Evolutionary conservation across 1,140 invertebrate genomes (phyloP).

Genomic region (Luehdorfia chinensis): DNA sequence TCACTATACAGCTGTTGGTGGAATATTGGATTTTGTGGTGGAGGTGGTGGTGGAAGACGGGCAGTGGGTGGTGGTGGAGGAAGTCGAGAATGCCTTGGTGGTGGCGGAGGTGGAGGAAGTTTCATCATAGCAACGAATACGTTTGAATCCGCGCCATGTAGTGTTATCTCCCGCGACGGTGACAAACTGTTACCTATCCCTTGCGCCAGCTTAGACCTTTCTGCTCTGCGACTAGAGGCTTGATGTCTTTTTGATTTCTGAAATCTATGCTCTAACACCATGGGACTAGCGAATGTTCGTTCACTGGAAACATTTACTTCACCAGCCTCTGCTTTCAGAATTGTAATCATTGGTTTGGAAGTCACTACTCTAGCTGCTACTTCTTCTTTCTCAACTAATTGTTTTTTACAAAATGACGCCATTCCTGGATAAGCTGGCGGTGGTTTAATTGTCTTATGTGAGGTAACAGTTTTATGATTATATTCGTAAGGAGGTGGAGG

Average conservation of each 20-base stretch:
- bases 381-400: conserved; percentile 76
- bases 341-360: conserved; percentile 82
- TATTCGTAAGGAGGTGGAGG: conserved; percentile 69
- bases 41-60: conserved; percentile 78
- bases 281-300: conserved; percentile 68
- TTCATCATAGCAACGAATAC: conserved; percentile 80
- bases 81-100: conserved; percentile 73
- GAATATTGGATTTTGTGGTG: conserved; percentile 88
- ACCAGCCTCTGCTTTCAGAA: conserved; percentile 82
- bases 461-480: conserved; percentile 61
- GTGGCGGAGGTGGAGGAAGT: conserved; percentile 75
- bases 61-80: conserved; percentile 77
- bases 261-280: conserved; percentile 67
- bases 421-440: conserved; percentile 60
- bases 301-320: conserved; percentile 60
- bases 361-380: conserved; percentile 82
- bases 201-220: conserved; percentile 61
- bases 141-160: conserved; percentile 66
- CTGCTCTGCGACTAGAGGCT: conserved; percentile 63
- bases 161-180: conserved; percentile 50
- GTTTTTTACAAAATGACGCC: conserved; percentile 30
- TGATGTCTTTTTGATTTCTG: conserved; percentile 70
- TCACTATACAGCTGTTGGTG: conserved; percentile 92
- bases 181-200: conserved; percentile 55
- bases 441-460: conserved; percentile 35